phyloP scores from a whole-genome alignment of 2,113 vertebrate genomes.

The Lichenostomus cassidix region DNA sequence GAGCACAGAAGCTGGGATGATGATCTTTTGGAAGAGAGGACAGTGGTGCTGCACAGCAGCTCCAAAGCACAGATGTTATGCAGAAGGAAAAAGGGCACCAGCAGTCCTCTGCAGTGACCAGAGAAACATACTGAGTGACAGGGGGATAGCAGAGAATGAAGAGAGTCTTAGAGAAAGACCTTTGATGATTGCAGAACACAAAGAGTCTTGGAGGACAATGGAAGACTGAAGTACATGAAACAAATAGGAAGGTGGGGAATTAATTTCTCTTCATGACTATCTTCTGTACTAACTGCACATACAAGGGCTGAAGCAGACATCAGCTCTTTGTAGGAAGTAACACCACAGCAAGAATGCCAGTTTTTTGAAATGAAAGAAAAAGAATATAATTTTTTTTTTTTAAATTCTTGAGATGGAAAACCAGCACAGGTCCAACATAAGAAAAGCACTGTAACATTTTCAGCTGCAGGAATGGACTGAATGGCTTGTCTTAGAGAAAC shows the following conservation, averaged over 20 bases:
- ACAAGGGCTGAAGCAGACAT: background rate
- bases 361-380: background rate
- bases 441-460: background rate
- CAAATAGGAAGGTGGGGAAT: rapidly evolving
- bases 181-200: background rate
- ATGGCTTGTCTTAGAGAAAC: background rate
- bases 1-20: background rate
- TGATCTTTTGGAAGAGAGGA: background rate
- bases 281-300: background rate
- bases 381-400: background rate
- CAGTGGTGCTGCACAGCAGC: background rate
- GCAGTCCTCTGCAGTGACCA: background rate
- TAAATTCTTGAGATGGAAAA: background rate
- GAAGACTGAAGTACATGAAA: background rate
- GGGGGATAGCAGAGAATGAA: background rate
- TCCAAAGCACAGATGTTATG: background rate
- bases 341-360: background rate
- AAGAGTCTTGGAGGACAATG: background rate
- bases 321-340: background rate
- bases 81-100: background rate
- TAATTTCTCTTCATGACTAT: background rate
- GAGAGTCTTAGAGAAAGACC: background rate
- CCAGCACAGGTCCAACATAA: background rate
- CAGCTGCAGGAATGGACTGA: background rate
- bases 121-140: background rate